Conservation (phyloP, 2,113 vertebrate genomes). For the Podarcis cretensis region DNA sequence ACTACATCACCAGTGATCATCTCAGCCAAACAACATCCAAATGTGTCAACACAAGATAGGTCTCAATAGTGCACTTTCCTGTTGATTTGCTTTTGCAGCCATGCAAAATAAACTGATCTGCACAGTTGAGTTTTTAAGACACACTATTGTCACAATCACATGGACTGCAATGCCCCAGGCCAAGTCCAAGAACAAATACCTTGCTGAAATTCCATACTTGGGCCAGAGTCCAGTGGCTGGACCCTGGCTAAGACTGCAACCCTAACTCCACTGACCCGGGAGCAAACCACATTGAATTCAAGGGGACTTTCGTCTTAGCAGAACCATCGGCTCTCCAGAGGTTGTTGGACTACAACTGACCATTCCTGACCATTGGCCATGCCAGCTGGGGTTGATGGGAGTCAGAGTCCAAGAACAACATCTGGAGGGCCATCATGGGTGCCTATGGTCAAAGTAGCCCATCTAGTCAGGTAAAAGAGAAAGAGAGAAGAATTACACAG, state of each 20-base stretch:
- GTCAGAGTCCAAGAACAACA: no score
- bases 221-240: no score
- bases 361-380: neutral
- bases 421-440: neutral
- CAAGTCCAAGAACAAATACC: neutral
- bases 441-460: neutral
- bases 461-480: neutral
- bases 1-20: neutral
- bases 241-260: no score
- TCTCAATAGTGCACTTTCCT: neutral
- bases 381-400: neutral
- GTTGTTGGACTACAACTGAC: no score
- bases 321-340: no score
- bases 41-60: neutral
- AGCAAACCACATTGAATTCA: no score
- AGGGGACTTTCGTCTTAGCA: no score
- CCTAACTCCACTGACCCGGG: no score
- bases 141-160: no score
- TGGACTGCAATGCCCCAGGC: neutral
- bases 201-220: neutral
- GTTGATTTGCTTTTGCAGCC: neutral
- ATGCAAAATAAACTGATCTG: no score
- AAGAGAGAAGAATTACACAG: neutral
- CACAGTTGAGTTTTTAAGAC: no score
- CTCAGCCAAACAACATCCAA: neutral